Evolutionary conservation across 2,113 vertebrate genomes (phyloP), one percentile per base, ranked within the genome.

Genomic region (Sander vitreus): DNA sequence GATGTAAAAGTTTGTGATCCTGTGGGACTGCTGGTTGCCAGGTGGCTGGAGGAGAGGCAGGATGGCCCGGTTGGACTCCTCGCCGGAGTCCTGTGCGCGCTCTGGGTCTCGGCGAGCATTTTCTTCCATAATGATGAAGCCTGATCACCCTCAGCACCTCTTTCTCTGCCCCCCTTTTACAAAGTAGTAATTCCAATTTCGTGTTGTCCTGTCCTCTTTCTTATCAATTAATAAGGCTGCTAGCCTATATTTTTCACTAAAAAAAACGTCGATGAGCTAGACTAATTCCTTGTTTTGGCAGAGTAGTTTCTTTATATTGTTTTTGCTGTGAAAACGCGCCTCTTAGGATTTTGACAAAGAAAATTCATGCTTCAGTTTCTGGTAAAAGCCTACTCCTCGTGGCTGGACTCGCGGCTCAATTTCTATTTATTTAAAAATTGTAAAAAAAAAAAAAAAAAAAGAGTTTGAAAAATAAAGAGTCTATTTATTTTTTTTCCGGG

Each of bases 1-100:
- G 84, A 98, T 98, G 93, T 97, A 98, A 89, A 98, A 98, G 96
- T 98, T 98, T 84, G 97, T 98, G 94, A 97, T 91, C 88, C 96
- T 91, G 90, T 96, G 96, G 48, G 87, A 80, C 85, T 94, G 96
- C 88, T 96, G 95, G 90, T 96, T 95, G 45, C 94, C 96, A 0
- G 96, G 95, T 33, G 94, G 95, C 74, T 95, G 95, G 25, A 94
- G 89, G 10, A 94, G 93, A 25, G 96, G 96, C 62, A 91, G 85
- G 53, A 95, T 87, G 76, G 89, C 93, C 78, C 91, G 89, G 88
- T 93, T 93, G 21, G 96, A 95, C 92, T 96, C 96, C n/a, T 93
- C 93, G 15, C 93, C 95, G 30, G 91, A 93, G 78, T 94, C 88
- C 50, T 81, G 84, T 81, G 91, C 53, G 84, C 91, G 73, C 89